phyloP scores from a whole-genome alignment of 2,888 invertebrate genomes.

The Drosophila austrosaltans region DNA sequence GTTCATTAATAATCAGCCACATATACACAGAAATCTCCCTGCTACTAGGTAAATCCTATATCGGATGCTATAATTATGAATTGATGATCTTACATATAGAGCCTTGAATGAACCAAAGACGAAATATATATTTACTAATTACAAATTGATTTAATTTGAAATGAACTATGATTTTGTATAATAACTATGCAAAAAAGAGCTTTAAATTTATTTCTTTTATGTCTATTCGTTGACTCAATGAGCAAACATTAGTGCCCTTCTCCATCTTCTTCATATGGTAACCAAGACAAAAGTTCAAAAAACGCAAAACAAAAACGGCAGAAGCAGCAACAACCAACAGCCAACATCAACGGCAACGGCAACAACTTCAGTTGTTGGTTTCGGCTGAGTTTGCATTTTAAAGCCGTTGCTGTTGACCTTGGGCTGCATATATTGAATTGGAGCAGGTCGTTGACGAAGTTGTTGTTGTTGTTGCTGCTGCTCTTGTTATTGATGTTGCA shows the following conservation, averaged over 20 bases:
- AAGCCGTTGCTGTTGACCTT: constrained; percentile 73
- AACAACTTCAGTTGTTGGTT: constrained; percentile 23
- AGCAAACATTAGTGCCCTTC: constrained; percentile 23
- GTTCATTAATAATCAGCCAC: too few relatives aligned
- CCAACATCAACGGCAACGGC: not conserved
- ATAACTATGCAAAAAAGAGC: not conserved
- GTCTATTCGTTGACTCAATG: constrained; percentile 24
- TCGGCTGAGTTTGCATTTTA: constrained; percentile 71
- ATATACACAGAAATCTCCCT: too few relatives aligned
- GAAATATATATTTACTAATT: not conserved
- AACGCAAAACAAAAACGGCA: constrained; percentile 29
- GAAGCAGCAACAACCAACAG: constrained; percentile 2
- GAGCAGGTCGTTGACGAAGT: constrained; percentile 75
- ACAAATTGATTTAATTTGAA: not conserved
- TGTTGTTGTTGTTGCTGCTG: constrained; percentile 20
- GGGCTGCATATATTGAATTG: constrained; percentile 76
- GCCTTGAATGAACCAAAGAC: too few relatives aligned
- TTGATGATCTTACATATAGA: too few relatives aligned
- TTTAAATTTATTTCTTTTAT: not conserved
- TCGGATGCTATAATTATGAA: too few relatives aligned
- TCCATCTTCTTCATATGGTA: not conserved
- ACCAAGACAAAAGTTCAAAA: constrained; percentile 42
- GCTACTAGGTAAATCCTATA: too few relatives aligned
- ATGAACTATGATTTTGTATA: not conserved
- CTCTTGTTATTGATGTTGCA: constrained; percentile 18